phyloP scores from a whole-genome alignment of 1,140 invertebrate genomes.

The Fragariocoptes setiger region DNA sequence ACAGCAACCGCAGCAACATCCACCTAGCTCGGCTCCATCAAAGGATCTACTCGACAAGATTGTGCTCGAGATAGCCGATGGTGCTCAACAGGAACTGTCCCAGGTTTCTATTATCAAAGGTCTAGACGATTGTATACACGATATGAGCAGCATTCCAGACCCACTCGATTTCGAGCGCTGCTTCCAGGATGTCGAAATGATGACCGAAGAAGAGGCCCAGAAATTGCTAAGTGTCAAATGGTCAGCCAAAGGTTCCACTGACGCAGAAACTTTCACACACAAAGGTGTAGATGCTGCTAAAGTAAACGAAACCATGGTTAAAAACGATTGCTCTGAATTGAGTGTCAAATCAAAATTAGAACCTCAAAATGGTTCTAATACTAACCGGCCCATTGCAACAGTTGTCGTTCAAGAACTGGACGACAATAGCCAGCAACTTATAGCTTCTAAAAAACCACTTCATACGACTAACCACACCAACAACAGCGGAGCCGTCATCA shows the following conservation, averaged over 20 bases:
- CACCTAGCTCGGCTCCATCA: slow-evolving; percentile 3
- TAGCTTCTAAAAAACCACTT: no score
- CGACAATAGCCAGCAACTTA: no score
- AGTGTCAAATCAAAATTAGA: background rate
- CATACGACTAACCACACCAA: no score
- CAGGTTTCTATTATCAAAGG: background rate
- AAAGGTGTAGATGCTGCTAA: slow-evolving; percentile 1
- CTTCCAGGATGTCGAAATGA: slow-evolving; percentile 12
- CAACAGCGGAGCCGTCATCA: background rate
- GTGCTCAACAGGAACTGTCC: background rate
- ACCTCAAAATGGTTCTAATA: no score
- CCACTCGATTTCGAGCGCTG: slow-evolving; percentile 9
- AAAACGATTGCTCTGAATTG: background rate
- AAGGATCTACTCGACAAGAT: slow-evolving; percentile 8
- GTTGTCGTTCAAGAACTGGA: no score
- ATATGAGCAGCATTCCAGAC: slow-evolving; percentile 8
- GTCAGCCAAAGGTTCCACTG: background rate
- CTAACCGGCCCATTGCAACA: no score
- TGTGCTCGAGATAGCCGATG: slow-evolving; percentile 4
- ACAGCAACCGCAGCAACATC: background rate
- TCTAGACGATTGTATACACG: slow-evolving; percentile 8
- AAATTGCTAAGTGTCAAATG: slow-evolving; percentile 13
- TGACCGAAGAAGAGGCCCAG: slow-evolving; percentile 15
- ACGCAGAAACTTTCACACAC: slow-evolving; percentile 2
- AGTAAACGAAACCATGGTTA: background rate